Conservation (phyloP, 37 sponge, comb jelly and placozoan species). For the Hormiphora californensis region DNA sequence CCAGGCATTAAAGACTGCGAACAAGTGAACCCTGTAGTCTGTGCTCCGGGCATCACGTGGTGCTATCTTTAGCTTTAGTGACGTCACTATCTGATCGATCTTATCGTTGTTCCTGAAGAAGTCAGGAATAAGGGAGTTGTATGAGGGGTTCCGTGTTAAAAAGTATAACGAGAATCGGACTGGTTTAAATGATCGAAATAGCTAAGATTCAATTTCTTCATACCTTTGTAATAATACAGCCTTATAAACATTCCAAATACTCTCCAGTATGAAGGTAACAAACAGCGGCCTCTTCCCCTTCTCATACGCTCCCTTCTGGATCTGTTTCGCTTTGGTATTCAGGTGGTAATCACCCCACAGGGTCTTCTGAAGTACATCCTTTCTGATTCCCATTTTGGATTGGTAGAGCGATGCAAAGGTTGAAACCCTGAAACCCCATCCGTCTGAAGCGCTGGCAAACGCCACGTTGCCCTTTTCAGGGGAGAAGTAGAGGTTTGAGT, state of each 20-base stretch:
- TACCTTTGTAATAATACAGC: constrained; percentile 63
- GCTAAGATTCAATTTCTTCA: neutral
- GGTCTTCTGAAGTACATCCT: constrained; percentile 70
- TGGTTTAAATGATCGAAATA: neutral
- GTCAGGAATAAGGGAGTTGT: neutral
- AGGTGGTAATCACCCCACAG: constrained; percentile 98
- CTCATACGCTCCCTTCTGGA: constrained; percentile 84
- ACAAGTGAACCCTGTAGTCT: constrained; percentile 67
- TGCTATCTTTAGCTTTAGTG: constrained; percentile 71
- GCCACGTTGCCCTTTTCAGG: constrained; percentile 93
- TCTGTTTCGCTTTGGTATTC: constrained; percentile 77
- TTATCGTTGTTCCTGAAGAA: constrained; percentile 67
- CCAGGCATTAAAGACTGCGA: constrained; percentile 90
- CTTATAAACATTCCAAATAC: constrained; percentile 92
- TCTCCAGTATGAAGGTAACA: constrained; percentile 92
- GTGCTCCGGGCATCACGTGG: constrained; percentile 68
- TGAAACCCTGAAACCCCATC: constrained; percentile 94
- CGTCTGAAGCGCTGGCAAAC: constrained; percentile 89
- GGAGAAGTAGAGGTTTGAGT: constrained; percentile 84
- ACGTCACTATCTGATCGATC: constrained; percentile 80
- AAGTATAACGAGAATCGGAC: neutral
- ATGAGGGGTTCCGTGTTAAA: neutral
- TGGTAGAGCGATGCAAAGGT: constrained; percentile 80
- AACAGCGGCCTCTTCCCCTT: constrained; percentile 97
- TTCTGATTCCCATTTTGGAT: constrained; percentile 78